Evolutionary conservation across 2,888 invertebrate genomes (phyloP).

Genomic region (Troides helena): DNA sequence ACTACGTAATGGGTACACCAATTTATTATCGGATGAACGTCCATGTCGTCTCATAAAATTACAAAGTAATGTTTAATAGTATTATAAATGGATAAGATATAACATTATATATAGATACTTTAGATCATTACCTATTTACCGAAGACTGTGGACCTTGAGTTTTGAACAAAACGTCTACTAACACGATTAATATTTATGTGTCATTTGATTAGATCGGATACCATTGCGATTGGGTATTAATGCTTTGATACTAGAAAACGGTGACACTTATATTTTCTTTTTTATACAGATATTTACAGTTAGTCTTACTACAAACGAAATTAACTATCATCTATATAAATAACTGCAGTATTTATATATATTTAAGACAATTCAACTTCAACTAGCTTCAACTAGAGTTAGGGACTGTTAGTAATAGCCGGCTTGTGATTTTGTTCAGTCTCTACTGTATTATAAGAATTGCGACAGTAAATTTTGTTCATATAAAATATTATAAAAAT

Average conservation of each 20-base stretch:
- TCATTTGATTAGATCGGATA: neutral
- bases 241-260: neutral
- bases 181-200: neutral
- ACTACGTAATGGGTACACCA: too few relatives aligned
- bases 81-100: neutral
- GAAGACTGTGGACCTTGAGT: neutral
- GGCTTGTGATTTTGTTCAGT: too few relatives aligned
- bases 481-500: too few relatives aligned
- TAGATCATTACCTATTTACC: neutral
- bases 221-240: neutral
- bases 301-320: too few relatives aligned
- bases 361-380: too few relatives aligned
- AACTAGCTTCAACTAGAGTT: rapidly evolving
- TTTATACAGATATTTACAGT: too few relatives aligned
- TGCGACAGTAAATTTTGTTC: too few relatives aligned
- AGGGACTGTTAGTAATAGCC: too few relatives aligned
- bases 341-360: too few relatives aligned
- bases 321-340: too few relatives aligned
- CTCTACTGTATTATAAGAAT: too few relatives aligned
- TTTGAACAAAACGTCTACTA: neutral
- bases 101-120: neutral
- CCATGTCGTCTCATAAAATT: neutral
- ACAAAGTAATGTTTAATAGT: neutral
- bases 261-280: neutral
- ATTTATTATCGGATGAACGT: too few relatives aligned